Evolutionary conservation across 2,888 invertebrate genomes (phyloP).

Genomic region (Oligia strigilis): DNA sequence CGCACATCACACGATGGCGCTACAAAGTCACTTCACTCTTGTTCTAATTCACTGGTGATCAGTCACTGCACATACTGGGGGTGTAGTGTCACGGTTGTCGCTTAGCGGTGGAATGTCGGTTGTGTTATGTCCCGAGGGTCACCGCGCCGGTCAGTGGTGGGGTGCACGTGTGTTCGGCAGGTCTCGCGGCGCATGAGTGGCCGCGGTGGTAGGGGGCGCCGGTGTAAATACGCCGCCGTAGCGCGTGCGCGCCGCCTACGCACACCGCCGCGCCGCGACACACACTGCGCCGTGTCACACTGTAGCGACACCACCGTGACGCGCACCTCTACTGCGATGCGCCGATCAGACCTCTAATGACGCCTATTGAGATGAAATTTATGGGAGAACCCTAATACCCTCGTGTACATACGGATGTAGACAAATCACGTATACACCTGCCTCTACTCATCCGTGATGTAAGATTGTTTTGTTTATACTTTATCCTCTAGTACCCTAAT

Average conservation of each 20-base stretch:
- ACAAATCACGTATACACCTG: slow-evolving; percentile 62
- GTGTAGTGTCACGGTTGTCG: slow-evolving; percentile 76
- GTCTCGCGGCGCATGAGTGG: slow-evolving; percentile 89
- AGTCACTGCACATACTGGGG: slow-evolving; percentile 87
- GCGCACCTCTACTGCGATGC: slow-evolving; percentile 62
- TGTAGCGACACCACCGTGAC: slow-evolving; percentile 68
- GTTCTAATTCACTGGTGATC: slow-evolving; percentile 77
- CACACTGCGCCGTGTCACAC: slow-evolving; percentile 69
- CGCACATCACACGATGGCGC: slow-evolving; percentile 85
- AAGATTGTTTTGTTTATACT: slow-evolving; percentile 41
- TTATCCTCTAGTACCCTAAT: slow-evolving; percentile 41
- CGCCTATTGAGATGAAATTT: slow-evolving; percentile 72
- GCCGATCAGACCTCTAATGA: slow-evolving; percentile 72
- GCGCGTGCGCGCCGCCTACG: slow-evolving; percentile 86
- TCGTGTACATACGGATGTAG: slow-evolving; percentile 69
- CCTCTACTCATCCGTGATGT: slow-evolving; percentile 63
- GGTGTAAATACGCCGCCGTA: slow-evolving; percentile 88
- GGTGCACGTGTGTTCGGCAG: slow-evolving; percentile 87
- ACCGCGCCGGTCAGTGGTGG: slow-evolving; percentile 80
- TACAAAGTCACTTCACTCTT: slow-evolving; percentile 85
- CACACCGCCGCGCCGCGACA: slow-evolving; percentile 73
- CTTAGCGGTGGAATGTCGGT: slow-evolving; percentile 73
- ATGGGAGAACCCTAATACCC: slow-evolving; percentile 76
- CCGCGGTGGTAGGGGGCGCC: slow-evolving; percentile 89
- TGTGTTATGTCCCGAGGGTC: slow-evolving; percentile 78